Conservation (phyloP, 2,113 vertebrate genomes). For the Verasper variegatus region DNA sequence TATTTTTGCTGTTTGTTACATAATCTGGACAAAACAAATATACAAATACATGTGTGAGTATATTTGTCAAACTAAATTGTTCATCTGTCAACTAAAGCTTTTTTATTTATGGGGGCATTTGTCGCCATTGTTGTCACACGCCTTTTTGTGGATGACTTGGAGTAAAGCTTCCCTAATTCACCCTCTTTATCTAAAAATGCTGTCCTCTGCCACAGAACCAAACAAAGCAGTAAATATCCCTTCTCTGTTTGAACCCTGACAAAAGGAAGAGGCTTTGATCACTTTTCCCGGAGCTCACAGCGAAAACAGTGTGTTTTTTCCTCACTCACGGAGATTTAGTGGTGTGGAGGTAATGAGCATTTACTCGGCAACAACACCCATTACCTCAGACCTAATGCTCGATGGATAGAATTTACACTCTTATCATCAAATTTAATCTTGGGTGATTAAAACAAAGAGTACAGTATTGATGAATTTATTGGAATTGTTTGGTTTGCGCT, state of each 20-base stretch:
- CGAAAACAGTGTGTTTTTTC: conserved; percentile 60
- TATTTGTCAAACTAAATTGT: neutral
- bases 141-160: conserved; percentile 23
- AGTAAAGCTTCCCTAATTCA: conserved; percentile 33
- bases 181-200: conserved; percentile 26
- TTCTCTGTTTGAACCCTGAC: conserved; percentile 73
- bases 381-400: neutral
- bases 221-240: conserved; percentile 80
- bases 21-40: neutral
- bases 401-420: neutral
- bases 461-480: neutral
- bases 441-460: neutral
- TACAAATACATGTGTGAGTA: too few species aligned
- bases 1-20: neutral
- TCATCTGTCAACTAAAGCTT: neutral
- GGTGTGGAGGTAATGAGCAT: neutral
- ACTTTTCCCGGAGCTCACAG: conserved; percentile 69
- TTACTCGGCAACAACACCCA: neutral
- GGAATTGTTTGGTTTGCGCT: neutral
- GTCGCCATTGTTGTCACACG: conserved; percentile 4
- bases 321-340: conserved; percentile 48
- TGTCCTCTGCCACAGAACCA: conserved; percentile 55
- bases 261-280: conserved; percentile 78
- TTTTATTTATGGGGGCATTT: neutral
- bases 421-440: neutral